Conservation (phyloP, 2,113 vertebrate species). For the Copsychus sechellarum region DNA sequence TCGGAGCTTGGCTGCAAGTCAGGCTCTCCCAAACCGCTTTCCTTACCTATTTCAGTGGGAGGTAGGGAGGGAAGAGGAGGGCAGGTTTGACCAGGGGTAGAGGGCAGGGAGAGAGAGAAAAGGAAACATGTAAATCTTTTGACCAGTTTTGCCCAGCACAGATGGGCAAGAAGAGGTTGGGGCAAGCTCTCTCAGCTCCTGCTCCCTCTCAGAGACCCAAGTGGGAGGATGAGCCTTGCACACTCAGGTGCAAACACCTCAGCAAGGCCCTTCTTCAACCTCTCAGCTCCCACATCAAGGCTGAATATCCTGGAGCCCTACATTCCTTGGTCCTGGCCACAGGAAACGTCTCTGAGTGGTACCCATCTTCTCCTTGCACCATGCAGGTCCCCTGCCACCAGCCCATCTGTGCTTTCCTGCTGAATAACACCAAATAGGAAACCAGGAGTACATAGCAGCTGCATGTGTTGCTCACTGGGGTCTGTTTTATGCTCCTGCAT, state of each 20-base stretch:
- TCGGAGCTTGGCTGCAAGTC: constrained; percentile 85
- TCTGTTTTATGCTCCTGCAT: background rate
- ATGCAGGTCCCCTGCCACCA: background rate
- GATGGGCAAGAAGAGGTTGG: background rate
- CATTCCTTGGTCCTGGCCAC: background rate
- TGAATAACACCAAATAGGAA: background rate
- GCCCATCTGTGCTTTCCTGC: background rate
- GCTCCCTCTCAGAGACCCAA: background rate
- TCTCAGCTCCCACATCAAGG: background rate
- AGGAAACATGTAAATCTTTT: background rate
- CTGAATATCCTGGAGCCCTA: background rate
- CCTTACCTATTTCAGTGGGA: constrained; percentile 81
- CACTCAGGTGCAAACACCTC: accelerated
- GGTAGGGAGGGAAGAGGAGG: background rate
- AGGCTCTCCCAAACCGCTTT: constrained; percentile 85
- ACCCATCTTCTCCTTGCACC: background rate
- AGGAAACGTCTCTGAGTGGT: background rate
- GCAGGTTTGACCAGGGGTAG: background rate
- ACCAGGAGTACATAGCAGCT: background rate
- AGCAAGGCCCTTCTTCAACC: background rate
- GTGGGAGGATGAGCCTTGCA: background rate
- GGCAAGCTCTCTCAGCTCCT: background rate
- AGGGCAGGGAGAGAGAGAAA: background rate
- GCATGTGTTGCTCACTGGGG: accelerated
- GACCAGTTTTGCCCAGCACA: background rate